A percentile compares a stretch with the other conserved stretches of the same genome.
These are phyloP conservation scores for Macrosoma leucophasiata DNA, from an alignment of 2,888 invertebrate species.

Conservation along the genomic window DNA sequence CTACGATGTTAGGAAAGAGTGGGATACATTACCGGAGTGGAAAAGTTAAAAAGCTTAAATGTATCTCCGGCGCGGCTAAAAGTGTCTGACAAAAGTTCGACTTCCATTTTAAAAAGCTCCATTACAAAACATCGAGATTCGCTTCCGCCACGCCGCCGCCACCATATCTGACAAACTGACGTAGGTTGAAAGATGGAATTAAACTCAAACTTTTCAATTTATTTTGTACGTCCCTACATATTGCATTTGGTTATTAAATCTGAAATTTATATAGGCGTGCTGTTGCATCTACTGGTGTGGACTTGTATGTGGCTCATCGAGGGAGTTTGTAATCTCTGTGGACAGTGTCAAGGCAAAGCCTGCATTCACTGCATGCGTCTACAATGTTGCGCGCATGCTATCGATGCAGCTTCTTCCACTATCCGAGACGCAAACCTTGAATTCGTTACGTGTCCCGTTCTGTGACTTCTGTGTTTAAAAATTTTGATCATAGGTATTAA, in stretches of 20 bases:
- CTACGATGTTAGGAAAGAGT: slow-evolving; percentile 61
- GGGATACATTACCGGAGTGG: slow-evolving; percentile 75
- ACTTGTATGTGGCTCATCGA: too few species aligned
- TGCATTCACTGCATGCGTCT: too few species aligned
- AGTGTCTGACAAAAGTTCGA: slow-evolving; percentile 76
- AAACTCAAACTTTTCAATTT: slow-evolving; percentile 69
- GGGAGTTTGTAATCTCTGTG: too few species aligned
- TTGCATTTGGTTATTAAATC: too few species aligned
- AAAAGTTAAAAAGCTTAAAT: slow-evolving; percentile 77
- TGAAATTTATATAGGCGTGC: too few species aligned
- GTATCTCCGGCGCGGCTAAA: slow-evolving; percentile 74
- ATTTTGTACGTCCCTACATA: too few species aligned
- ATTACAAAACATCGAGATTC: slow-evolving; percentile 76
- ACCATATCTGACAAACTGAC: slow-evolving; percentile 47
- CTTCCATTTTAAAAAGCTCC: slow-evolving; percentile 76
- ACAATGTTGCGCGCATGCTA: too few species aligned
- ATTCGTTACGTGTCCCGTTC: slow-evolving; percentile 60
- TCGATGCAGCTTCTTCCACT: slow-evolving; percentile 36
- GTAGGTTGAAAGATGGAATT: slow-evolving; percentile 60
- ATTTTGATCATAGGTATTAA: too few species aligned
- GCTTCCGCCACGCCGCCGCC: slow-evolving; percentile 67
- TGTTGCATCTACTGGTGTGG: too few species aligned
- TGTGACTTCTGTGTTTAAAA: slow-evolving; percentile 30
- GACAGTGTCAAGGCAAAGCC: too few species aligned
- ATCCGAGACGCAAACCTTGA: slow-evolving; percentile 61